phyloP scores from a whole-genome alignment of 2,888 invertebrate species.

The Helobdella robusta region DNA sequence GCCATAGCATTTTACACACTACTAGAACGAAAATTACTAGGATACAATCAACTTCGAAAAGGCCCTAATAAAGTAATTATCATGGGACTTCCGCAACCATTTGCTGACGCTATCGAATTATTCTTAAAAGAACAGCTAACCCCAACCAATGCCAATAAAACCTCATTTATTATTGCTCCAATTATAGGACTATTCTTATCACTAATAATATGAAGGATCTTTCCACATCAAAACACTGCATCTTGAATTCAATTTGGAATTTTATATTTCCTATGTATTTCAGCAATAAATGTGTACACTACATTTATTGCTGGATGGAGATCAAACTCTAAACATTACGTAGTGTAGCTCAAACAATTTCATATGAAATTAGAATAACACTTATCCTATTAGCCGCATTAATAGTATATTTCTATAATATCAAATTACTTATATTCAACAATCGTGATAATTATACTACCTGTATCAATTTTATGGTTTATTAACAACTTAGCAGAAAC shows the following conservation, averaged over 20 bases:
- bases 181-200: slow-evolving; percentile 57
- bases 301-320: slow-evolving; percentile 56
- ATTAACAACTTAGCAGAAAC: slow-evolving; percentile 43
- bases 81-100: slow-evolving; percentile 60
- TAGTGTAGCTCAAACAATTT: slow-evolving; percentile 64
- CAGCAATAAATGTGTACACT: slow-evolving; percentile 59
- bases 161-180: slow-evolving; percentile 58
- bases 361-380: slow-evolving; percentile 64
- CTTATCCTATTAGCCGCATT: slow-evolving; percentile 59
- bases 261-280: slow-evolving; percentile 61
- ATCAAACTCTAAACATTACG: slow-evolving; percentile 64
- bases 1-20: slow-evolving; percentile 64
- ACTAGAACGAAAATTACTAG: slow-evolving; percentile 61
- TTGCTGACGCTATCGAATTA: slow-evolving; percentile 64
- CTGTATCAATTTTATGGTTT: slow-evolving; percentile 38
- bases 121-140: slow-evolving; percentile 56
- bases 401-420: slow-evolving; percentile 48
- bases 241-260: slow-evolving; percentile 57
- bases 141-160: slow-evolving; percentile 57
- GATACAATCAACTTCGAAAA: slow-evolving; percentile 65
- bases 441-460: slow-evolving; percentile 31
- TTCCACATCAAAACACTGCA: slow-evolving; percentile 56
- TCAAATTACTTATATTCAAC: slow-evolving; percentile 29
- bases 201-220: slow-evolving; percentile 56
- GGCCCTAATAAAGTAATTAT: slow-evolving; percentile 64